Evolutionary conservation across 2,888 invertebrate genomes (phyloP).

Genomic region (Acronicta alni): DNA sequence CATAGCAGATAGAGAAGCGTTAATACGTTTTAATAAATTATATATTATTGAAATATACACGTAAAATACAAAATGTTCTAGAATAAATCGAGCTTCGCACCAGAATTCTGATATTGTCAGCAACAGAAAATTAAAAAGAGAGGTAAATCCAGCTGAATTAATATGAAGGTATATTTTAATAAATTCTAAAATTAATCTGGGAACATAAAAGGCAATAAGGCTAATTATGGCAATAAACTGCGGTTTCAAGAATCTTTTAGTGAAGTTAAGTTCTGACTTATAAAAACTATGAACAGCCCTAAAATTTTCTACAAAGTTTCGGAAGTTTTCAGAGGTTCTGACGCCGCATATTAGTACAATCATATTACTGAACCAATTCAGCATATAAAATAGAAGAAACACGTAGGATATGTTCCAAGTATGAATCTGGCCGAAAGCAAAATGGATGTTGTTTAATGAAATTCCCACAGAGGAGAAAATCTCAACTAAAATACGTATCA

Average conservation of each 20-base stretch:
- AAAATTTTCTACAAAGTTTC: background rate
- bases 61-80: background rate
- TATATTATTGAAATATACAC: too few species aligned
- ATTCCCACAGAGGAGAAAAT: background rate
- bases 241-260: background rate
- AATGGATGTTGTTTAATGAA: background rate
- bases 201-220: background rate
- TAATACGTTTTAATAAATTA: background rate
- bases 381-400: background rate
- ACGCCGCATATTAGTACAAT: background rate
- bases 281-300: background rate
- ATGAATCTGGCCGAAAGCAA: background rate
- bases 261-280: background rate
- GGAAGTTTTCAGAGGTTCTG: background rate
- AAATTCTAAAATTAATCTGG: background rate
- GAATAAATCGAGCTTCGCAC: background rate
- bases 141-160: too few species aligned
- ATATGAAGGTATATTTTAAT: background rate
- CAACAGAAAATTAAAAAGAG: too few species aligned
- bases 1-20: too few species aligned
- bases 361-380: background rate
- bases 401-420: background rate
- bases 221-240: background rate
- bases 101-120: too few species aligned
- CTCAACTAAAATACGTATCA: background rate